phyloP scores from a whole-genome alignment of 2,888 invertebrate genomes.

The Diaperis boleti region DNA sequence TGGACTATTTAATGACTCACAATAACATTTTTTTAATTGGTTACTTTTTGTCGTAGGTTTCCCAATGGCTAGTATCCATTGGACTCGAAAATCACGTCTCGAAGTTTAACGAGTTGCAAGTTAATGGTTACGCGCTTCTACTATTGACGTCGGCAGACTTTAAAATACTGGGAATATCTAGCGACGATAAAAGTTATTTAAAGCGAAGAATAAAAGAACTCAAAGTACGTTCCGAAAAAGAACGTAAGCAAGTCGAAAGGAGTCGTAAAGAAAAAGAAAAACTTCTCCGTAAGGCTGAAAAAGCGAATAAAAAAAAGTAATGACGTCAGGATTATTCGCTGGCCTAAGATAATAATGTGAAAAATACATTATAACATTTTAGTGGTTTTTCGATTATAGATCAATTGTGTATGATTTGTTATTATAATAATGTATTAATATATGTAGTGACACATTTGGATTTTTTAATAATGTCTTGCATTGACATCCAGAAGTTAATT shows the following conservation, averaged over 20 bases:
- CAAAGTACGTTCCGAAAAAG: conserved; percentile 78
- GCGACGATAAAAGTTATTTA: conserved; percentile 85
- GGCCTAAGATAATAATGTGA: conserved; percentile 1
- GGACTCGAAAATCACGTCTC: conserved; percentile 90
- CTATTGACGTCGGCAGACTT: conserved; percentile 92
- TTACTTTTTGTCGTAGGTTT: conserved; percentile 74
- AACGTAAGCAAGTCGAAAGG: conserved; percentile 83
- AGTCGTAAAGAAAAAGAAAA: conserved; percentile 87
- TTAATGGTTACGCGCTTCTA: conserved; percentile 88
- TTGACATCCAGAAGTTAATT: too few species aligned
- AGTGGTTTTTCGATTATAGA: not conserved
- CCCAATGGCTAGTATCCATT: conserved; percentile 88
- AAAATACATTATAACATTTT: not conserved
- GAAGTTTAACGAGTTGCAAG: conserved; percentile 88
- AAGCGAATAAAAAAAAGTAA: conserved; percentile 73
- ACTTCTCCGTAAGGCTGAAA: conserved; percentile 87
- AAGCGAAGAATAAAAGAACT: conserved; percentile 90
- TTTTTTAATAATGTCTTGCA: not conserved
- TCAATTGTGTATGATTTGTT: conserved; percentile 3
- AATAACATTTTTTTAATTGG: too few species aligned
- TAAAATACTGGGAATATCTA: conserved; percentile 84
- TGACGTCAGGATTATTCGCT: not conserved
- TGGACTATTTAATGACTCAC: too few species aligned
- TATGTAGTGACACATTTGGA: not conserved
- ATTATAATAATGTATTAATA: conserved; percentile 2